Evolutionary conservation across 2,888 invertebrate genomes (phyloP).

Genomic region (Plusia festucae): DNA sequence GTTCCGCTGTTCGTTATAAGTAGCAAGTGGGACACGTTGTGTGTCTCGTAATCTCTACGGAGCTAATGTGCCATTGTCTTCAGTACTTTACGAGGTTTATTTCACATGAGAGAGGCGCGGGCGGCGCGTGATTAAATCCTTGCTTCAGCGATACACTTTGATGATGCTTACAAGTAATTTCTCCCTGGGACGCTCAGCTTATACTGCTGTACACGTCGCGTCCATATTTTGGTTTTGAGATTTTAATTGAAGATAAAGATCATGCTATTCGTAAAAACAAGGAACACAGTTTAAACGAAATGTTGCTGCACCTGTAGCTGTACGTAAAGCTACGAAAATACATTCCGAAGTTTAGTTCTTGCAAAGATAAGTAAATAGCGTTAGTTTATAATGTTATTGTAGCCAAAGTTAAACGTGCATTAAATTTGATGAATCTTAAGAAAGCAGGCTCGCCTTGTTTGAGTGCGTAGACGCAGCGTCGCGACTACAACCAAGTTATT

Average conservation of each 20-base stretch:
- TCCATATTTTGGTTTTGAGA: no score
- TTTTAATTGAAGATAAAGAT: no score
- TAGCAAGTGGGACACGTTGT: not conserved
- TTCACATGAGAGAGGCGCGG: conserved; percentile 6
- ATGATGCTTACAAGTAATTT: no score
- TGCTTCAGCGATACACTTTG: not conserved
- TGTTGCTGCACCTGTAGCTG: no score
- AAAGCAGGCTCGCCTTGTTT: not conserved
- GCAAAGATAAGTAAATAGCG: not conserved
- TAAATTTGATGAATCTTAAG: not conserved
- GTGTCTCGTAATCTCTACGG: conserved; percentile 9
- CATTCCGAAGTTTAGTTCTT: no score
- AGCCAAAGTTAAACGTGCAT: not conserved
- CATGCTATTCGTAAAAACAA: no score
- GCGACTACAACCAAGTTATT: not conserved
- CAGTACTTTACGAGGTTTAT: conserved; percentile 22
- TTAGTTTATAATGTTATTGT: not conserved
- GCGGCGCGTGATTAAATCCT: not conserved
- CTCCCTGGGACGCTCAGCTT: no score
- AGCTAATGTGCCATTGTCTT: conserved; percentile 19
- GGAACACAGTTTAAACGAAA: no score
- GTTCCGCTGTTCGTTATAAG: not conserved
- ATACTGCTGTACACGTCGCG: no score
- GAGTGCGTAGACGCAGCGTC: not conserved
- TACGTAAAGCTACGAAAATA: no score